A percentile compares a stretch with the other conserved stretches of the same genome.
Conservation (phyloP, 2,888 invertebrate genomes). For the Poecilus cupreus region DNA sequence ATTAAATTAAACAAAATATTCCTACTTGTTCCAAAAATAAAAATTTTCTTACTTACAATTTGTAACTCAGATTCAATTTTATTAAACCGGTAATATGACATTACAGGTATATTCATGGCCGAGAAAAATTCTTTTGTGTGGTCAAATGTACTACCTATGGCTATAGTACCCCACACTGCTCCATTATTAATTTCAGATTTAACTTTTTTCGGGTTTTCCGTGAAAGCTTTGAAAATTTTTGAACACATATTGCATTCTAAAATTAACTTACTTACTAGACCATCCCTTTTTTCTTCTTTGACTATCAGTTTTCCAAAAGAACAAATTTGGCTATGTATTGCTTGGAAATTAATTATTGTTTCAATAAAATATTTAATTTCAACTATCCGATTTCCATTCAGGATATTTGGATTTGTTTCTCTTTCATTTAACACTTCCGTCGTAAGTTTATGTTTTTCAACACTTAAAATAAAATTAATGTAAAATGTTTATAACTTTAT, state of each 20-base stretch:
- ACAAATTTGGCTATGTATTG: background rate
- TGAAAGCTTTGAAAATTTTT: background rate
- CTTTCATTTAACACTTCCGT: background rate
- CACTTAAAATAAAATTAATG: background rate
- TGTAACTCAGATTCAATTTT: conserved; percentile 19
- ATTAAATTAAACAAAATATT: background rate
- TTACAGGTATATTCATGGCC: conserved; percentile 36
- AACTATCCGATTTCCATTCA: background rate
- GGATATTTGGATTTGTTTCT: background rate
- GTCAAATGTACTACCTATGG: conserved; percentile 25
- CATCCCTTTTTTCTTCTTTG: background rate
- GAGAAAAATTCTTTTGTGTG: conserved; percentile 11
- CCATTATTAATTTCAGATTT: conserved; percentile 30
- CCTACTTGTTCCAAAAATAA: background rate
- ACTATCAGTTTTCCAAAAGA: background rate
- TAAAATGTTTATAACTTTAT: too few relatives aligned
- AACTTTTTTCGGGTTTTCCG: conserved; percentile 12
- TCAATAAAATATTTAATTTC: background rate
- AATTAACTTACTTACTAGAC: background rate
- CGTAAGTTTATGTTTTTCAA: background rate
- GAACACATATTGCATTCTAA: conserved; percentile 9
- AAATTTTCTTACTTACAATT: background rate
- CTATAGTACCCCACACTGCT: conserved; percentile 46
- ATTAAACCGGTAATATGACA: background rate
- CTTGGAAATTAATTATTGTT: background rate